Percentiles rank a stretch among this genome's conserved stretches.
Conservation (phyloP, 1,140 invertebrate genomes). For the Orius insidiosus region DNA sequence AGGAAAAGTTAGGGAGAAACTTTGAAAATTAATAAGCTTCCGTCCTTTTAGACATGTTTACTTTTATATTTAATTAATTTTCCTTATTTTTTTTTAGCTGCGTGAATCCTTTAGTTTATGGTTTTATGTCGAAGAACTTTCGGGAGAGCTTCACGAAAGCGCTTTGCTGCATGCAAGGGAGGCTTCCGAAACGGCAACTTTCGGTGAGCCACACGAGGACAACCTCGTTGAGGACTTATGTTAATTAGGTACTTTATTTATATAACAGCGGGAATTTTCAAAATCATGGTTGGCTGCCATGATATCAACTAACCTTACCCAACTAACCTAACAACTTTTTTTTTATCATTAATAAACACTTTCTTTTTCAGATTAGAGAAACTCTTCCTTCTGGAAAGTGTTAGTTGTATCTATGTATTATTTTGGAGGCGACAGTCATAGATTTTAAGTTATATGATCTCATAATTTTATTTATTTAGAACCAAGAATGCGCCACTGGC, state of each 20-base stretch:
- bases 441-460: no score
- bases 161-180: conserved; percentile 24
- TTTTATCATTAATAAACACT: no score
- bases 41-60: neutral
- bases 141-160: conserved; percentile 39
- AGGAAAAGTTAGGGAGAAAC: neutral
- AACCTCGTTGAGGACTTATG: conserved; percentile 23
- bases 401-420: no score
- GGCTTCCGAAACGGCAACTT: conserved; percentile 14
- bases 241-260: conserved; percentile 8
- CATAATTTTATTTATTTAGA: no score
- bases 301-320: no score
- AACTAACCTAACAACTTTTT: no score
- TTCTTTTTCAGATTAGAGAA: no score
- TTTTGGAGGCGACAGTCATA: no score
- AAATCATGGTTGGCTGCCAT: no score
- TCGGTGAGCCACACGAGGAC: conserved; percentile 25
- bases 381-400: no score
- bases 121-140: conserved; percentile 67
- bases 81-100: conserved; percentile 36
- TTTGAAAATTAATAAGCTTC: neutral
- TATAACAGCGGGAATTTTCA: no score
- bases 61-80: neutral
- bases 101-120: conserved; percentile 61
- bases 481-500: no score